These are phyloP conservation scores for Epsilonema sp. DNA, from an alignment of 2,888 invertebrate genomes.

Conservation along the genomic window DNA sequence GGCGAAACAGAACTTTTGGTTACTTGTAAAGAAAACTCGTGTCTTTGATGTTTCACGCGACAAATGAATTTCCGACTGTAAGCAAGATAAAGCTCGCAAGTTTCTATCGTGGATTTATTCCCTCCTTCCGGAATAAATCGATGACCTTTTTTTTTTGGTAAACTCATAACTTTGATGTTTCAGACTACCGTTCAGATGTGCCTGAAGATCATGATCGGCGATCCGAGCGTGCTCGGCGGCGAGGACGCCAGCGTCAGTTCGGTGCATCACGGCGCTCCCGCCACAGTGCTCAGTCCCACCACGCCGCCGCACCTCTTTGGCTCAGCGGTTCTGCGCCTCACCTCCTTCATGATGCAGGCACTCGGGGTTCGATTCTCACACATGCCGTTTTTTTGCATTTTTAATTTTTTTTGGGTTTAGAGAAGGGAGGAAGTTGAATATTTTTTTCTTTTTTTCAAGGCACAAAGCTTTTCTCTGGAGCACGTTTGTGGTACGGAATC, in stretches of 20 bases:
- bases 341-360: slow-evolving; percentile 81
- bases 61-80: too few relatives aligned
- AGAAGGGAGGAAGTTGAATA: too few relatives aligned
- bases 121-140: too few relatives aligned
- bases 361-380: slow-evolving; percentile 46
- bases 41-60: too few relatives aligned
- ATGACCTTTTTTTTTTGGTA: too few relatives aligned
- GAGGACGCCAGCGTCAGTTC: slow-evolving; percentile 16
- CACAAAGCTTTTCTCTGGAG: slow-evolving; percentile 44
- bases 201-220: slow-evolving; percentile 23
- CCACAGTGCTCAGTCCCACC: slow-evolving; percentile 25
- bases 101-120: too few relatives aligned
- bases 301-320: slow-evolving; percentile 76
- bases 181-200: slow-evolving; percentile 29
- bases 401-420: too few relatives aligned
- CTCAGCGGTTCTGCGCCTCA: slow-evolving; percentile 77
- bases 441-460: too few relatives aligned
- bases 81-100: too few relatives aligned
- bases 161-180: slow-evolving; percentile 1
- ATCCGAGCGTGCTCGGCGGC: slow-evolving; percentile 14
- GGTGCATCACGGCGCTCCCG: slow-evolving; percentile 6
- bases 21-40: too few relatives aligned
- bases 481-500: slow-evolving; percentile 81
- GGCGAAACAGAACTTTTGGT: too few relatives aligned
- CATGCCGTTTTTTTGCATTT: slow-evolving; percentile 5